Percentiles rank a stretch among this genome's conserved stretches.
Conservation (phyloP, 2,113 vertebrate genomes). For the Percina caprodes region DNA sequence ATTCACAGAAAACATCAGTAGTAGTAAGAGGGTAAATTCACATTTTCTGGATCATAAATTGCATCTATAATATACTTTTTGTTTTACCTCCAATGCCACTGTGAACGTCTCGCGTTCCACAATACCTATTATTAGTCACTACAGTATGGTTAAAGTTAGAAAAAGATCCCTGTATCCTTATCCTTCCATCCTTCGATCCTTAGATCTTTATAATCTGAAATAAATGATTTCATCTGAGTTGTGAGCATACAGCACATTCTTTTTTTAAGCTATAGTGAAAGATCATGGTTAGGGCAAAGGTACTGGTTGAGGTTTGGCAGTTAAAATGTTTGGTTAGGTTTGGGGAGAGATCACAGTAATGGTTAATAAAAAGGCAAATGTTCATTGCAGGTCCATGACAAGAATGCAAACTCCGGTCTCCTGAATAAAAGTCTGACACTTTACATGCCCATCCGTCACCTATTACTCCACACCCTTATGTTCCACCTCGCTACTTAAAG, state of each 20-base stretch:
- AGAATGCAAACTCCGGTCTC: neutral
- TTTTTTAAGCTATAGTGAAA: neutral
- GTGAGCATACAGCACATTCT: neutral
- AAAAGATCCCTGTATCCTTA: too few species aligned
- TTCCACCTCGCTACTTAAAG: too few species aligned
- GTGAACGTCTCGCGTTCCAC: neutral
- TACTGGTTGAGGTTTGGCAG: neutral
- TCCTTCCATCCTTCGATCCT: too few species aligned
- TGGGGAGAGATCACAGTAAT: neutral
- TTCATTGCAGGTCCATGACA: neutral
- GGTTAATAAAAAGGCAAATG: neutral
- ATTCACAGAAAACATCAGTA: neutral
- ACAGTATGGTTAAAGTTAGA: too few species aligned
- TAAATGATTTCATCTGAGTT: neutral
- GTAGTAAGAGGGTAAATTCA: neutral
- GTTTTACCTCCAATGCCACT: neutral
- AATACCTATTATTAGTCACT: neutral
- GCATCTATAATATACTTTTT: neutral
- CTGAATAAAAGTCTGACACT: neutral
- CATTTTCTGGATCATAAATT: neutral
- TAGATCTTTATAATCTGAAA: too few species aligned
- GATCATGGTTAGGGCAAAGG: neutral
- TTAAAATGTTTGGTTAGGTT: neutral
- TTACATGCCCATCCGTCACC: too few species aligned
- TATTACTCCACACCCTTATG: too few species aligned